phyloP scores from a whole-genome alignment of 2,888 invertebrate species.

The Cynaeus angustus region DNA sequence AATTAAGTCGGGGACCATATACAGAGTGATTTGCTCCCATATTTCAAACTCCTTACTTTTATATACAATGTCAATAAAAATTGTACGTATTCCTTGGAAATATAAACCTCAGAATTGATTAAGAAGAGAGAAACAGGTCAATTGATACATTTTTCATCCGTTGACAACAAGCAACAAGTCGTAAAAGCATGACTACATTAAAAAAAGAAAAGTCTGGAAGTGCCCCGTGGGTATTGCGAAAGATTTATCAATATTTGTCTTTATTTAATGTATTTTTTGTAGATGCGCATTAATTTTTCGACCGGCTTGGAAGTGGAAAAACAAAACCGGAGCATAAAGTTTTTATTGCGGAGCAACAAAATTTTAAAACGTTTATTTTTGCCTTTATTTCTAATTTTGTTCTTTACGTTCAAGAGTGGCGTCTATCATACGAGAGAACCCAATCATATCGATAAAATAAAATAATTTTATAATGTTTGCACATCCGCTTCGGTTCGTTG shows the following conservation, averaged over 20 bases:
- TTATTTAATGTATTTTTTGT: too few species aligned
- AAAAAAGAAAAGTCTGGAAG: constrained; percentile 11
- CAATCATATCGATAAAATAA: neutral
- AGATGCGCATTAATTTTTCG: neutral
- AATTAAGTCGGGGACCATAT: constrained; percentile 6
- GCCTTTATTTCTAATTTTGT: too few species aligned
- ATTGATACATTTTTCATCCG: constrained; percentile 29
- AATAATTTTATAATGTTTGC: neutral
- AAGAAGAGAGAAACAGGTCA: constrained; percentile 8
- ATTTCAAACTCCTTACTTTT: constrained; percentile 32
- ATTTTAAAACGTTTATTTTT: too few species aligned
- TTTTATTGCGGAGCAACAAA: neutral
- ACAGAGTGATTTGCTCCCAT: constrained; percentile 42
- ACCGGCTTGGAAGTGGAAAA: neutral
- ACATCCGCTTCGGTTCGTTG: neutral
- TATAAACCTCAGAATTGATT: constrained; percentile 32
- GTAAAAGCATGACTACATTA: constrained; percentile 3
- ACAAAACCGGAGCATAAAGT: neutral
- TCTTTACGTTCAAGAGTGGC: too few species aligned
- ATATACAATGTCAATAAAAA: constrained; percentile 34
- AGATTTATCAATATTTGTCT: too few species aligned
- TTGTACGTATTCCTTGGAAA: constrained; percentile 28
- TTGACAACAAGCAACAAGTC: constrained; percentile 22
- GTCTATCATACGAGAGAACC: neutral
- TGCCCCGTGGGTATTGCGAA: neutral